Percentiles rank a stretch among this genome's conserved stretches.
phyloP scores from a whole-genome alignment of 2,113 vertebrate species.

The Pungitius pungitius region DNA sequence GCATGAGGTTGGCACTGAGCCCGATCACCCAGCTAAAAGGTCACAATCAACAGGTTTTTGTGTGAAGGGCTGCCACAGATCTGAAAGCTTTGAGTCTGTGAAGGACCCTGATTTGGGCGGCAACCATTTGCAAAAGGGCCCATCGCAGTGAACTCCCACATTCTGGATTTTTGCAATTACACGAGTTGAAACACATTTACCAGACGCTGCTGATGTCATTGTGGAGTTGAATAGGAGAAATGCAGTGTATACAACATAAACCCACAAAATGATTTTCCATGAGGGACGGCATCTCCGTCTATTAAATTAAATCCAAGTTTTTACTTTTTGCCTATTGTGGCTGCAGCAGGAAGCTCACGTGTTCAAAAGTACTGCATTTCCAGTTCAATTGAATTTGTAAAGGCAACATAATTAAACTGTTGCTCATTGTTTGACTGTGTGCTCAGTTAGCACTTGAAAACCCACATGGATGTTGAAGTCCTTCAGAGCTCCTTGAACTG shows the following conservation, averaged over 20 bases:
- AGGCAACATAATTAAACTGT: background rate
- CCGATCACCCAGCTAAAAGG: slow-evolving; percentile 29
- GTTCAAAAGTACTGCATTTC: slow-evolving; percentile 19
- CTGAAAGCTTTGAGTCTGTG: background rate
- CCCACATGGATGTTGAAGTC: slow-evolving; percentile 13
- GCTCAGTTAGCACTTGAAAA: slow-evolving; percentile 31
- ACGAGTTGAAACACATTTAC: slow-evolving; percentile 44
- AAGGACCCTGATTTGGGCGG: slow-evolving; percentile 29
- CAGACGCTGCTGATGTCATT: slow-evolving; percentile 27
- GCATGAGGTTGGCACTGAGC: slow-evolving; percentile 58
- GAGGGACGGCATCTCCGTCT: background rate
- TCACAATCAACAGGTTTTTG: slow-evolving; percentile 22
- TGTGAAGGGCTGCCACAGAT: background rate
- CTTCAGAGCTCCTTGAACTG: slow-evolving; percentile 10
- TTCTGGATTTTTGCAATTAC: slow-evolving; percentile 11
- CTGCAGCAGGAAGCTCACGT: background rate
- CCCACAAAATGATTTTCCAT: background rate
- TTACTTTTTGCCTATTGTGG: background rate
- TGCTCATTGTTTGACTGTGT: slow-evolving; percentile 35
- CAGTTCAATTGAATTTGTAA: slow-evolving; percentile 31
- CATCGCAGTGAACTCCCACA: background rate
- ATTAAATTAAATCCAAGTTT: background rate
- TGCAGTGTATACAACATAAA: background rate
- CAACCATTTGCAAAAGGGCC: slow-evolving; percentile 20
- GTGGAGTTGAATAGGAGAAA: background rate